Conservation (phyloP, 2,888 invertebrate species). For the Alloplasta piceator region DNA sequence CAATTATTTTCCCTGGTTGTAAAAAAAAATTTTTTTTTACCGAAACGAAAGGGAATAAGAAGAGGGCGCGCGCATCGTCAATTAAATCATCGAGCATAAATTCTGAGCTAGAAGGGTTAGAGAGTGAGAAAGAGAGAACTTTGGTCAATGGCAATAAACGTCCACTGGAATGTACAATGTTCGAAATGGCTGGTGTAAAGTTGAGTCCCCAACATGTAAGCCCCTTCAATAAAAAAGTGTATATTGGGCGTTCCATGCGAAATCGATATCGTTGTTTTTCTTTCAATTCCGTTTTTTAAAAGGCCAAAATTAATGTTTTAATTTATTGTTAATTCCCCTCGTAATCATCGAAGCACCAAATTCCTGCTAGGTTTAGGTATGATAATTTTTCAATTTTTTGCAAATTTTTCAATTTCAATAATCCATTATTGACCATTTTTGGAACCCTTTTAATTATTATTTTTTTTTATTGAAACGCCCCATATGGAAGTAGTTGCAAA, state of each 20-base stretch:
- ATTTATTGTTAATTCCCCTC: too few species aligned
- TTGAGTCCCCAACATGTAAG: slow-evolving; percentile 69
- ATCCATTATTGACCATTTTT: too few species aligned
- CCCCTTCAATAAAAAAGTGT: slow-evolving; percentile 37
- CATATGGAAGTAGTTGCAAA: neutral
- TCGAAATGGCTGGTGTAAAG: slow-evolving; percentile 78
- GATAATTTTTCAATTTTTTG: too few species aligned
- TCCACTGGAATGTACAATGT: slow-evolving; percentile 74
- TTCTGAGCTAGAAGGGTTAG: slow-evolving; percentile 60
- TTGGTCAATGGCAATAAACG: slow-evolving; percentile 74
- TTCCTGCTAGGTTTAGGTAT: too few species aligned
- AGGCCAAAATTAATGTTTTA: too few species aligned
- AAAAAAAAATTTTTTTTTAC: neutral
- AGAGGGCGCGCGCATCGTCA: slow-evolving; percentile 66
- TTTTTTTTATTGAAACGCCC: neutral
- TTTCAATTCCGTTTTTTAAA: neutral
- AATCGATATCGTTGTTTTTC: neutral
- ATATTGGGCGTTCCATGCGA: slow-evolving; percentile 11
- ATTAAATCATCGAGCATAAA: slow-evolving; percentile 78
- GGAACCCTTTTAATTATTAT: too few species aligned
- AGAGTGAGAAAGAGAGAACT: slow-evolving; percentile 60
- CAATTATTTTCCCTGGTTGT: slow-evolving; percentile 53
- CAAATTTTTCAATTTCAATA: too few species aligned
- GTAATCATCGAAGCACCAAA: too few species aligned
- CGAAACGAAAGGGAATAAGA: slow-evolving; percentile 32